Evolutionary conservation across 2,113 vertebrate genomes (phyloP).

Genomic region (Spea bombifrons): DNA sequence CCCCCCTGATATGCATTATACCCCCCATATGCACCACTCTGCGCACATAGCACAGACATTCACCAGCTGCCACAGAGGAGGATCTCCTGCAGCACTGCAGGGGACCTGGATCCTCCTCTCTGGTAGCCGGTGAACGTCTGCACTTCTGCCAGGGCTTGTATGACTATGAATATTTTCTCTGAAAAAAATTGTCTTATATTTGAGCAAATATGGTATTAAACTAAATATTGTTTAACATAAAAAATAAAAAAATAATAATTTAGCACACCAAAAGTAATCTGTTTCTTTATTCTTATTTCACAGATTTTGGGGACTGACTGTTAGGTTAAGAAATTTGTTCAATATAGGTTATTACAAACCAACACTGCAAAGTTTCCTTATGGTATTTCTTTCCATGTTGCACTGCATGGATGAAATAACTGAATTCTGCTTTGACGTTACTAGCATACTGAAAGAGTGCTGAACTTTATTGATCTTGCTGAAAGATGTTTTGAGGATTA

Average conservation of each 20-base stretch:
- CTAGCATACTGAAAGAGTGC: slow-evolving; percentile 21
- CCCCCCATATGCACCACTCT: too few relatives aligned
- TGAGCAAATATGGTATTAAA: too few relatives aligned
- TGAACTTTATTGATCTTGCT: slow-evolving; percentile 44
- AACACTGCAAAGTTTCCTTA: not conserved
- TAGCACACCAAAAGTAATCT: not conserved
- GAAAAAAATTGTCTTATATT: too few relatives aligned
- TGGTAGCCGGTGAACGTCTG: too few relatives aligned
- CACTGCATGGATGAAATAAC: slow-evolving; percentile 12
- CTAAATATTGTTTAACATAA: too few relatives aligned
- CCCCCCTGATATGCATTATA: too few relatives aligned
- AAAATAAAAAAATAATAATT: not conserved
- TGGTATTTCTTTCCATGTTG: slow-evolving; percentile 24
- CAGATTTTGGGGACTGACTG: slow-evolving; percentile 6
- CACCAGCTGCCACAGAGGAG: too few relatives aligned
- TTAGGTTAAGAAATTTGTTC: slow-evolving; percentile 28
- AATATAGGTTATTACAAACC: slow-evolving; percentile 7
- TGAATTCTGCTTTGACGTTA: slow-evolving; percentile 9
- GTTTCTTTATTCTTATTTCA: slow-evolving; percentile 5
- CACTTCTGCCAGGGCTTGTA: too few relatives aligned
- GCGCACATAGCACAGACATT: too few relatives aligned
- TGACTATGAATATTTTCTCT: too few relatives aligned
- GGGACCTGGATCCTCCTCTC: too few relatives aligned
- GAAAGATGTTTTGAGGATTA: slow-evolving; percentile 46
- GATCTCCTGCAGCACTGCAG: too few relatives aligned